Percentiles rank a stretch among this genome's conserved stretches.
Conservation (phyloP, 1,140 invertebrate genomes). For the Procambarus virginalis region DNA sequence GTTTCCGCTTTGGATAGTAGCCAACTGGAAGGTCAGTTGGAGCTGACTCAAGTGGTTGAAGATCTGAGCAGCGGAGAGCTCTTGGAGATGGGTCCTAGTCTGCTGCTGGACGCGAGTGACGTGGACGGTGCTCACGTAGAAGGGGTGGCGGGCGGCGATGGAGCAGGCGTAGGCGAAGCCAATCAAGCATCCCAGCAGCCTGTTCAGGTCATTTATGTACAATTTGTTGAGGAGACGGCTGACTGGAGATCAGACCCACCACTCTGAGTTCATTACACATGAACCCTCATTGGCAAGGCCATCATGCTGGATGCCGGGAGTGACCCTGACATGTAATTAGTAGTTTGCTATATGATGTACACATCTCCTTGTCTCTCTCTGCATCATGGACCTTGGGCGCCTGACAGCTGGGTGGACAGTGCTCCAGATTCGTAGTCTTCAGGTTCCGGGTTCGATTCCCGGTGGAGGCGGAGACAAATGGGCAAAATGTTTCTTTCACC, state of each 20-base stretch:
- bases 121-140: constrained; percentile 17
- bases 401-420: no score
- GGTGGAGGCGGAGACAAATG: no score
- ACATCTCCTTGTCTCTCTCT: no score
- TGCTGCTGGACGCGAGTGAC: constrained; percentile 40
- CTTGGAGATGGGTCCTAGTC: constrained; percentile 48
- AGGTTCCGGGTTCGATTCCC: no score
- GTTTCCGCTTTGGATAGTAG: constrained; percentile 40
- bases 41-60: constrained; percentile 58
- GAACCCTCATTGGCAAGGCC: not conserved
- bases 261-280: not conserved
- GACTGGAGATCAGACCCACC: constrained; percentile 18
- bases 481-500: no score
- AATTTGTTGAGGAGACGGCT: constrained; percentile 30
- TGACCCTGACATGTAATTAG: no score
- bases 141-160: not conserved
- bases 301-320: no score
- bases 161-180: not conserved
- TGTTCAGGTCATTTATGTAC: constrained; percentile 59
- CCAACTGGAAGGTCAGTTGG: constrained; percentile 53
- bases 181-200: constrained; percentile 45
- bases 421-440: no score
- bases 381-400: no score
- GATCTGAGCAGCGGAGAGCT: constrained; percentile 51
- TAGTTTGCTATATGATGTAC: no score